A percentile compares a stretch with the other conserved stretches of the same genome.
Conservation (phyloP, 1,140 invertebrate species). For the Orchesella cincta region DNA sequence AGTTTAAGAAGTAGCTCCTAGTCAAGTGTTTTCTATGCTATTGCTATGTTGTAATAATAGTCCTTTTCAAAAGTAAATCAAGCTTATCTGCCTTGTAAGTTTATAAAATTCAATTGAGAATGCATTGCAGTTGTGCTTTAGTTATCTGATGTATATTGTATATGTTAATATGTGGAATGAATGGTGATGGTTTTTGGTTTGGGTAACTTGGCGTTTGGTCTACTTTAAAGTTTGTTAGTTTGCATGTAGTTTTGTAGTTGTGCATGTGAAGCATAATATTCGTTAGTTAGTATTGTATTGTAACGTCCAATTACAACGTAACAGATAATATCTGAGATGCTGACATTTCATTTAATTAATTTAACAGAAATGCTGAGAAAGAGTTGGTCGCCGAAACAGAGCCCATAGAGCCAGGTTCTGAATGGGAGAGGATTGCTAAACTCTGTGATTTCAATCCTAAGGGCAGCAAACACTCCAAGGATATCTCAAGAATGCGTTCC, state of each 20-base stretch:
- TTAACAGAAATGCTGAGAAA: constrained; percentile 59
- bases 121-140: too few species aligned
- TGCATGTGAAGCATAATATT: too few species aligned
- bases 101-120: not conserved
- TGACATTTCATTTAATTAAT: not conserved
- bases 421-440: constrained; percentile 93
- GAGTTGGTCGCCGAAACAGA: constrained; percentile 58
- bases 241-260: not conserved
- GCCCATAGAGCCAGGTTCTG: constrained; percentile 62
- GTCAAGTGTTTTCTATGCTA: not conserved
- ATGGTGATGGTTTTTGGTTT: not conserved
- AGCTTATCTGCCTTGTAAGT: not conserved
- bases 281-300: too few species aligned
- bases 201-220: not conserved
- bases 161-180: not conserved
- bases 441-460: constrained; percentile 96
- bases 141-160: too few species aligned
- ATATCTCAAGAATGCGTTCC: constrained; percentile 89
- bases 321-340: too few species aligned
- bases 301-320: too few species aligned
- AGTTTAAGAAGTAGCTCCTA: not conserved
- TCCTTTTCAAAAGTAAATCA: not conserved
- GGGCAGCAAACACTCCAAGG: constrained; percentile 81
- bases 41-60: not conserved
- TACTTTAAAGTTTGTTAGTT: not conserved